These are phyloP conservation scores for Eubucco bourcierii DNA, from an alignment of 2,113 vertebrate species.

Conservation along the genomic window DNA sequence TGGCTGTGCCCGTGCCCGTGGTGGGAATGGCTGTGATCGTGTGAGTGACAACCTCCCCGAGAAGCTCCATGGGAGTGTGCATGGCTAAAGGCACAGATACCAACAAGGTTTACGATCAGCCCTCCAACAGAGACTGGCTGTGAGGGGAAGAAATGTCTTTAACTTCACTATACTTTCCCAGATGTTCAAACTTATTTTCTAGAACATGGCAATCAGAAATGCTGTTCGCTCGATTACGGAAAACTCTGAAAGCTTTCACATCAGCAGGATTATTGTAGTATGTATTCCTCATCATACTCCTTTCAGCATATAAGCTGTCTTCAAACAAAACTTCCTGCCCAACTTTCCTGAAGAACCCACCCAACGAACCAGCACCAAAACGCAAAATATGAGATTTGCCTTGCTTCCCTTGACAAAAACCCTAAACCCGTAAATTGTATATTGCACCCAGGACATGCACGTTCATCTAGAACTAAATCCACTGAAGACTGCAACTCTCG, in stretches of 20 bases:
- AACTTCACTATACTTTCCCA: not conserved
- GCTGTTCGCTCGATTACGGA: not conserved
- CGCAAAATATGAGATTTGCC: not conserved
- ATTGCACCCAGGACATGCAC: not conserved
- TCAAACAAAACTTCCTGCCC: not conserved
- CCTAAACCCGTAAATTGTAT: not conserved
- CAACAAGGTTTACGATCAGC: conserved; percentile 94
- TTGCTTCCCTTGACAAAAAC: not conserved
- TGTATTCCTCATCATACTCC: not conserved
- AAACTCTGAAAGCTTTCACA: not conserved
- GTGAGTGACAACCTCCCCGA: conserved; percentile 81
- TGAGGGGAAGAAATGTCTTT: conserved; percentile 33
- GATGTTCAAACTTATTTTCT: not conserved
- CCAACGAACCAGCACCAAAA: not conserved
- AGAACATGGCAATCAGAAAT: not conserved
- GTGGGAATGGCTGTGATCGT: conserved; percentile 88
- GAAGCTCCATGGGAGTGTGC: conserved; percentile 86
- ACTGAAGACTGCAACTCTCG: not conserved
- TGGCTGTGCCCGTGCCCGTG: conserved; percentile 77
- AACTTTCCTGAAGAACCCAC: not conserved
- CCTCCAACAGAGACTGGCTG: conserved; percentile 97
- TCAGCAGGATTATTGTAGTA: not conserved
- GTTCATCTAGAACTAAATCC: not conserved
- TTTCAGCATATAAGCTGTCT: not conserved
- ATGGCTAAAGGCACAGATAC: conserved; percentile 97